Base-by-base conservation (phyloP, 2,888 invertebrate genomes). In the Dicyrtoma fusca region DNA sequence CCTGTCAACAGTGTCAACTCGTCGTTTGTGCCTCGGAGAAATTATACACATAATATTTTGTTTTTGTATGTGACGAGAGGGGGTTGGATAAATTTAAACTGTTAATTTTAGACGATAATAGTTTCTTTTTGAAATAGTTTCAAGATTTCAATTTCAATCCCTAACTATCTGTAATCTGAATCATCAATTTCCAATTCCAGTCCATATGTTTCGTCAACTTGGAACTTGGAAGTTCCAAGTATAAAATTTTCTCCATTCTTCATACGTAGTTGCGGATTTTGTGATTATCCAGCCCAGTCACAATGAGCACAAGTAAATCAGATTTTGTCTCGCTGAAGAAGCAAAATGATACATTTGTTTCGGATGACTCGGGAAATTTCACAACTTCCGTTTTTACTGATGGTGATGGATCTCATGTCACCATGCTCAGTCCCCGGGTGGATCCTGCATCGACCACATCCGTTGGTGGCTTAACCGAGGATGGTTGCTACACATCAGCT, bases 351-450 rank as follows among this genome's bases (percentile, higher is more conserved):
- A 34, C 26, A 19, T 61, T 61, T 44, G 26, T 68, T 21, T 68
- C 68, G 11, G 75, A 76, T 72, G 77, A 79, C 61, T 77, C 79
- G 13, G 79, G 79, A n/a, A 74, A 77, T 71, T 79, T 77, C 42
- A 76, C 79, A 17, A 76, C 75, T 6, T 76, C 77, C 19, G 34
- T 69, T 14, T 69, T 61, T 34, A 63, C 63, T 14, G 66, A 66
- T 19, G 71, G 71, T n/a, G 71, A 71, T 64, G 71, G 71, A 8
- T 63, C 62, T 34, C 71, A 71, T 55, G 63, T 71, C 0, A 68
- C 68, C 14, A 44, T 23, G 34, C 44, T 66, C 1, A 68, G 68
- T 59, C 57, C 57, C 1, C n/a, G 68, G n/a, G 19, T 45, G 23
- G 68, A 68, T 45, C 68, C 57, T 42, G 61, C 61, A n/a, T n/a